Evolutionary conservation across 2,113 vertebrate species (phyloP), one percentile per base, ranked within the genome.

Genomic region (Cinclus mexicanus): DNA sequence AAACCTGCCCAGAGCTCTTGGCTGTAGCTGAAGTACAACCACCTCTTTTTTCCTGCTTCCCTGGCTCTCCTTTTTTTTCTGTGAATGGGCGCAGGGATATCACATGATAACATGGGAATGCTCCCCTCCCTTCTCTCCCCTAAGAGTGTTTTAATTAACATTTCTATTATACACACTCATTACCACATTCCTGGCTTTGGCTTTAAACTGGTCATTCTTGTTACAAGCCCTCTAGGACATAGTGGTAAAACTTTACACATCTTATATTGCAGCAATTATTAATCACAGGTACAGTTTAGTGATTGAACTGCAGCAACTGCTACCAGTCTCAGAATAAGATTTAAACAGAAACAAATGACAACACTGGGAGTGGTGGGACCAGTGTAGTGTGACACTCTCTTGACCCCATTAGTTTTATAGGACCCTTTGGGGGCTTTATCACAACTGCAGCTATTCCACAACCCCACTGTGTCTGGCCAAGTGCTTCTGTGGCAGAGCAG

Each of bases 241-340:
- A 49, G 94, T 82, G 94, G 96, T 96, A 97, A 97, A 97, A 95
- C 80, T 95, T 96, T 95, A 97, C 86, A 91, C 86, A n/a, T 75
- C 86, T 92, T 71, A 61, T 75, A 94, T 75, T 91, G 96, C 63
- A 92, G 86, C 95, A 94, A 91, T 97, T 95, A 95, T 96, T 96
- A 94, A 97, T 96, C 80, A 87, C 93, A 92, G 89, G 91, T 95
- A 93, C 86, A 56, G 72, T 90, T 87, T 2, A 71, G 93, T 41
- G 72, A 93, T 44, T 95, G 93, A 94, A 93, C 95, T 89, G 39
- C 80, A 78, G 89, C 83, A 74, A 78, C 81, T 83, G 91, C 93
- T 94, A 93, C 94, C 94, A 94, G 80, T 49, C 69, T 75, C 59
- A 93, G 94, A 44, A 9, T 4, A 75, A 56, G 29, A 22, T 35